A percentile compares a stretch with the other conserved stretches of the same genome.
Evolutionary conservation across 2,113 vertebrate species (phyloP).

Genomic region (Cephalopterus ornatus): DNA sequence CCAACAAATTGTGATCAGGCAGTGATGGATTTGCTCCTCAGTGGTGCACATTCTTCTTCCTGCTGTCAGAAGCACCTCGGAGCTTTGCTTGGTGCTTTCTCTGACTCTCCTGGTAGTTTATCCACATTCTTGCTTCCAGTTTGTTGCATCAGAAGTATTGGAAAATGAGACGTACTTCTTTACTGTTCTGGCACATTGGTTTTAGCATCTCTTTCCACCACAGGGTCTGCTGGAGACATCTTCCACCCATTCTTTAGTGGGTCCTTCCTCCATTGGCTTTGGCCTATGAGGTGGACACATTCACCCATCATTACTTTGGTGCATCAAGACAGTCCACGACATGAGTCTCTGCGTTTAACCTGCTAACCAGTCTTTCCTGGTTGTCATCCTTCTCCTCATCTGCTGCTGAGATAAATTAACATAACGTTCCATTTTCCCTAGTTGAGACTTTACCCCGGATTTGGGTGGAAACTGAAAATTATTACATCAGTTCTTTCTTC

Average conservation of each 20-base stretch:
- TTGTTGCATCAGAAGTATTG: not conserved
- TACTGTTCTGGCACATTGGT: not conserved
- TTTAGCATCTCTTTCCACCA: not conserved
- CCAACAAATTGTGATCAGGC: not conserved
- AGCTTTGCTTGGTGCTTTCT: not conserved
- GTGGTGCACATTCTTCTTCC: not conserved
- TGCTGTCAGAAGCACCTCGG: not conserved
- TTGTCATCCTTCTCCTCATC: not conserved
- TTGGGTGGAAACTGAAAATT: not conserved
- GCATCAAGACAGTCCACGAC: not conserved
- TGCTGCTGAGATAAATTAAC: not conserved
- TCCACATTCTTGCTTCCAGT: not conserved
- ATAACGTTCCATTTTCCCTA: not conserved
- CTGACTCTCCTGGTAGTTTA: not conserved
- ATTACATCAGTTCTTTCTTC: not conserved
- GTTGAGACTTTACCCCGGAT: not conserved
- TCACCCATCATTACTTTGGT: not conserved
- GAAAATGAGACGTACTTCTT: not conserved
- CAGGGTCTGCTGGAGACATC: not conserved
- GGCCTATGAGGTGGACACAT: fast-evolving
- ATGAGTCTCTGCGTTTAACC: not conserved
- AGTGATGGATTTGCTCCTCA: slow-evolving; percentile 11
- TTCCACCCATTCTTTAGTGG: not conserved
- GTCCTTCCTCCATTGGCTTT: not conserved
- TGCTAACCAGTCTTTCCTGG: fast-evolving